Evolutionary conservation across 2,113 vertebrate species (phyloP), one percentile per base, ranked within the genome.

Genomic region (Lethenteron camtschaticum): DNA sequence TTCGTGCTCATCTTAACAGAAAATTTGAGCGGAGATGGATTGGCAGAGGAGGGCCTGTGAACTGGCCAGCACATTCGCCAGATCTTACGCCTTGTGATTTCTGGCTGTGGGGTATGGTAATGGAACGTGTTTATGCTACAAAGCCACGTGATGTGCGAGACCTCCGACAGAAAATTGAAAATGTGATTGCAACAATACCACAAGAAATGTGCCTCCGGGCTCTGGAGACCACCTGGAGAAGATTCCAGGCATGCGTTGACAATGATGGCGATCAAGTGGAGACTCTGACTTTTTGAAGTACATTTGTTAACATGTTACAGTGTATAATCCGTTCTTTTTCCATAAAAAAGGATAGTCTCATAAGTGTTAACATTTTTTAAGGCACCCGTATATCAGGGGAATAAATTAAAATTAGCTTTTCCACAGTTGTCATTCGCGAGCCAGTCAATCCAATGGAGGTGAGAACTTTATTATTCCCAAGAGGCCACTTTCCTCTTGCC

Each of bases 281-380:
- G 59, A 63, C 59, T 63, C 59, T 41, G 59, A 63, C 59, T 63
- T 63, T 63, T 63, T 41, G 41, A 41, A 41, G 41, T 41, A 41
- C 59, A 63, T 63, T 63, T 63, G 59, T 63, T 63, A 63, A 14
- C 59, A 14, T 63, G 59, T 63, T 63, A 13, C 59, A 63, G 59
- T 63, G 59, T 63, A 63, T 63, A 14, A 63, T 63, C 59, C 59
- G 16, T 63, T 63, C 59, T 63, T 63, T 63, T 63, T 18, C 16
- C 41, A 63, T 63, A 14, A 63, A 63, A 63, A 63, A 63, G 2
- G 6, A 63, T 63, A 8, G 59, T 63, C 3, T 18, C 59, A 8
- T 63, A 63, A 63, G 59, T 63, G 59, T 63, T 63, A 63, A 63
- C 59, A 63, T 63, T 63, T 63, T 63, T 63, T 63, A 14, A 63